Conservation (phyloP, 2,797 vertebrate genomes). For the Gorsachius magnificus region DNA sequence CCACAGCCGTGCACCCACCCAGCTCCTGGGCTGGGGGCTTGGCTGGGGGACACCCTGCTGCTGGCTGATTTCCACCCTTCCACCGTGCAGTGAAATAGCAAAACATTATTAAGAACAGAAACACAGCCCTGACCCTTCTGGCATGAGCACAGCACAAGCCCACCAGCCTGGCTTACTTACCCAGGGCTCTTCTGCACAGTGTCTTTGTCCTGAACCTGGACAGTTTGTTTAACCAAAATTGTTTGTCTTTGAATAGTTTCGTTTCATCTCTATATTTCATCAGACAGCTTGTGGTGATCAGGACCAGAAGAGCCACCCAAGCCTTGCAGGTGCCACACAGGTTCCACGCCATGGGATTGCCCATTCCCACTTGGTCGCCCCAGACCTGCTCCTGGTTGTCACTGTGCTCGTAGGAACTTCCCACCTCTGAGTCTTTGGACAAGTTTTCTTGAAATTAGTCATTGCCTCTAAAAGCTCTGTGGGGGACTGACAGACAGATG, state of each 20-base stretch:
- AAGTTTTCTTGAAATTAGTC: background rate
- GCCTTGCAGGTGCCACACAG: background rate
- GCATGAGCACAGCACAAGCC: background rate
- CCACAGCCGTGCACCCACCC: accelerated
- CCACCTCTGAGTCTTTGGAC: background rate
- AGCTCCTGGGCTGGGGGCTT: background rate
- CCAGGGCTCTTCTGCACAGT: background rate
- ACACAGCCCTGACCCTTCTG: background rate
- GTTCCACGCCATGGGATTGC: too few relatives aligned
- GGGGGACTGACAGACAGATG: background rate
- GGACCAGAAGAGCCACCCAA: background rate
- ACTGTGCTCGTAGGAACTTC: background rate
- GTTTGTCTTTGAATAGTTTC: background rate
- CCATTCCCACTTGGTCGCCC: background rate
- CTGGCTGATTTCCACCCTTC: background rate
- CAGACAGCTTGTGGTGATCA: background rate
- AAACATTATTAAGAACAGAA: background rate
- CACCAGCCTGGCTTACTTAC: background rate
- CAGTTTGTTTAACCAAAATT: background rate
- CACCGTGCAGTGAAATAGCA: accelerated
- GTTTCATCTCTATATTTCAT: background rate
- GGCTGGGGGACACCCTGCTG: background rate
- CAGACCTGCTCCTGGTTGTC: background rate
- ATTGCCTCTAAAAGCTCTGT: background rate
- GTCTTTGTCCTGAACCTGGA: background rate